These are phyloP conservation scores for Onthophagus sagittarius DNA, from an alignment of 2,888 invertebrate species.

Conservation along the genomic window DNA sequence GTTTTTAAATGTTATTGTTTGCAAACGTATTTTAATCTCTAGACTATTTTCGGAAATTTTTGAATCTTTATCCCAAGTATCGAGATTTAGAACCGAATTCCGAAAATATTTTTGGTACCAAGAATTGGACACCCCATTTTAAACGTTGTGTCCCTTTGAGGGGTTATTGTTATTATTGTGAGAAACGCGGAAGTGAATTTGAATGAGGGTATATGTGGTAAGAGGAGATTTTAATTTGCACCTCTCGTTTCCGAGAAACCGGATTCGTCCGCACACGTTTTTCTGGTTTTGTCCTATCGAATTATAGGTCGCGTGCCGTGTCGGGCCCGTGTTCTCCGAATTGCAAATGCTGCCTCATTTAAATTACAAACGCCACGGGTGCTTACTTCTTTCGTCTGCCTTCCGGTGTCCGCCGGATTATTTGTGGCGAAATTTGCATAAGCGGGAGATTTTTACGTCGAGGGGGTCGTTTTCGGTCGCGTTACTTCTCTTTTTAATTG, in stretches of 20 bases:
- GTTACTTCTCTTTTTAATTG: not conserved
- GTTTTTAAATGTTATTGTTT: too few species aligned
- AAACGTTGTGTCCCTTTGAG: not conserved
- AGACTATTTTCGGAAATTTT: too few species aligned
- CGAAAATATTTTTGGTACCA: too few species aligned
- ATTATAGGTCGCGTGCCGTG: not conserved
- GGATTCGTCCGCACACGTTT: not conserved
- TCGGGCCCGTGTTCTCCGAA: not conserved
- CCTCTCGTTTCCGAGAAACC: conserved; percentile 21
- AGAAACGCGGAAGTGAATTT: not conserved
- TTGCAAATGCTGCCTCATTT: conserved; percentile 10
- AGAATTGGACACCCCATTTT: too few species aligned
- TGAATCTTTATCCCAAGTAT: too few species aligned
- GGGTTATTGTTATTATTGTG: not conserved
- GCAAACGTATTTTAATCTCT: too few species aligned
- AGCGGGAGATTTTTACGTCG: not conserved
- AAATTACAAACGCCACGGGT: conserved; percentile 5
- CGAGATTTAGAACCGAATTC: too few species aligned
- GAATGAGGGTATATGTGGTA: not conserved
- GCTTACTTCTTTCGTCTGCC: not conserved
- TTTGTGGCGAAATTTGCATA: not conserved
- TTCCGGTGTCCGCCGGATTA: not conserved
- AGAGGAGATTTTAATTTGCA: conserved; percentile 26
- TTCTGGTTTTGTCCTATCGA: not conserved
- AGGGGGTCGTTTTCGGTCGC: not conserved